phyloP scores from a whole-genome alignment of 2,888 invertebrate species.

The Scaptomyza reducta region DNA sequence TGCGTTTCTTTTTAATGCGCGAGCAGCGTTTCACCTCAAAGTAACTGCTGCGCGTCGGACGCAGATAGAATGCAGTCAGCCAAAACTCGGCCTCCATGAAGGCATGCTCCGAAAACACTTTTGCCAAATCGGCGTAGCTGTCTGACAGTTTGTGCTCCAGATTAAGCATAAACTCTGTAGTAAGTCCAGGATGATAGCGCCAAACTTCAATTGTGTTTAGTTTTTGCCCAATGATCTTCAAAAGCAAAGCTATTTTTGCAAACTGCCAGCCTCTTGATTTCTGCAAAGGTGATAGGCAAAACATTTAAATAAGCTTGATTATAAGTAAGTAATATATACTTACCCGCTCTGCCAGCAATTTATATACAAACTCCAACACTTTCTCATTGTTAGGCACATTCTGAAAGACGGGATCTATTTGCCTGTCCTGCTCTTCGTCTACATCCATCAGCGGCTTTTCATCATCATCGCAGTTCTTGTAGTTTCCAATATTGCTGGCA shows the following conservation, averaged over 20 bases:
- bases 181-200: slow-evolving; percentile 81
- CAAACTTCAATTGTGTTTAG: slow-evolving; percentile 81
- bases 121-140: slow-evolving; percentile 80
- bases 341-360: slow-evolving; percentile 72
- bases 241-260: slow-evolving; percentile 78
- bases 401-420: slow-evolving; percentile 80
- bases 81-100: slow-evolving; percentile 83
- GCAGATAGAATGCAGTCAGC: slow-evolving; percentile 82
- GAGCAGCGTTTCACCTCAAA: slow-evolving; percentile 76
- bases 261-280: slow-evolving; percentile 80
- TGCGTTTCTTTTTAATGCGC: slow-evolving; percentile 70
- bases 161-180: slow-evolving; percentile 77
- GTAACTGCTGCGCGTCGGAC: slow-evolving; percentile 73
- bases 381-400: slow-evolving; percentile 78
- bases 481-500: slow-evolving; percentile 79
- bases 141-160: slow-evolving; percentile 75
- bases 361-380: slow-evolving; percentile 73
- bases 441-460: slow-evolving; percentile 51
- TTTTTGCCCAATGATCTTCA: slow-evolving; percentile 80
- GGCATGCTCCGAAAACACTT: slow-evolving; percentile 72
- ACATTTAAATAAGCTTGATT: not conserved
- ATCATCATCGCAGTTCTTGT: slow-evolving; percentile 75
- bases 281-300: slow-evolving; percentile 40
- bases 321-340: not conserved
- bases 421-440: slow-evolving; percentile 63